phyloP scores from a whole-genome alignment of 2,888 invertebrate species.

The Drosophila histrio region DNA sequence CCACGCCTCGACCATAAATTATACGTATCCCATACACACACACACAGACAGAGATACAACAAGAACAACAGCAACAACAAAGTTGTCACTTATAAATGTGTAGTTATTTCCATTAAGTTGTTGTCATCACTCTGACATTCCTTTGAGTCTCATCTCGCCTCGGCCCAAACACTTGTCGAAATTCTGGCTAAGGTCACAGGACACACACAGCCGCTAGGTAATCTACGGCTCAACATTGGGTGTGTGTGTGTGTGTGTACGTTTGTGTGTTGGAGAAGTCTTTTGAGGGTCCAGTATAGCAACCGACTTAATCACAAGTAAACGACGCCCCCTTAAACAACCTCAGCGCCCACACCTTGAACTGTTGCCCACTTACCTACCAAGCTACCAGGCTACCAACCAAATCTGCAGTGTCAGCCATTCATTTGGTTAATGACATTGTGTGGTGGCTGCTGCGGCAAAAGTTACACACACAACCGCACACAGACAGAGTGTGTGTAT shows the following conservation, averaged over 20 bases:
- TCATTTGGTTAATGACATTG: slow-evolving; percentile 80
- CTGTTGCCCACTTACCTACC: slow-evolving; percentile 2
- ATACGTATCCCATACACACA: slow-evolving; percentile 46
- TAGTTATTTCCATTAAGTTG: slow-evolving; percentile 79
- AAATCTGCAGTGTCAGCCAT: slow-evolving; percentile 79
- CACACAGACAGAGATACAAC: background rate
- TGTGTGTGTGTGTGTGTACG: background rate
- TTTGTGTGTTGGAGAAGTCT: background rate
- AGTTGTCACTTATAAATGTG: slow-evolving; percentile 79
- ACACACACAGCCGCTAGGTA: slow-evolving; percentile 57
- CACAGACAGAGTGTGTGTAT: background rate
- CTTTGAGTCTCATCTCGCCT: slow-evolving; percentile 63
- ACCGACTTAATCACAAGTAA: slow-evolving; percentile 77
- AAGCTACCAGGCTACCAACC: no score
- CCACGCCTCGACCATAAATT: slow-evolving; percentile 76
- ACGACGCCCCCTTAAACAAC: slow-evolving; percentile 41
- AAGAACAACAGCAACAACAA: slow-evolving; percentile 26
- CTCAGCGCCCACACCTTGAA: background rate
- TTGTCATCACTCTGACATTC: slow-evolving; percentile 78
- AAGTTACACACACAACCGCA: slow-evolving; percentile 51
- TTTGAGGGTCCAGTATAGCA: slow-evolving; percentile 11
- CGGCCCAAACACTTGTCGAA: slow-evolving; percentile 54
- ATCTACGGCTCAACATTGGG: slow-evolving; percentile 45
- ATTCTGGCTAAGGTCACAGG: slow-evolving; percentile 49
- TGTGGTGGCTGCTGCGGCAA: slow-evolving; percentile 77